Evolutionary conservation across 2,113 vertebrate species (phyloP), one percentile per base, ranked within the genome.

Genomic region (Xiphophorus hellerii): DNA sequence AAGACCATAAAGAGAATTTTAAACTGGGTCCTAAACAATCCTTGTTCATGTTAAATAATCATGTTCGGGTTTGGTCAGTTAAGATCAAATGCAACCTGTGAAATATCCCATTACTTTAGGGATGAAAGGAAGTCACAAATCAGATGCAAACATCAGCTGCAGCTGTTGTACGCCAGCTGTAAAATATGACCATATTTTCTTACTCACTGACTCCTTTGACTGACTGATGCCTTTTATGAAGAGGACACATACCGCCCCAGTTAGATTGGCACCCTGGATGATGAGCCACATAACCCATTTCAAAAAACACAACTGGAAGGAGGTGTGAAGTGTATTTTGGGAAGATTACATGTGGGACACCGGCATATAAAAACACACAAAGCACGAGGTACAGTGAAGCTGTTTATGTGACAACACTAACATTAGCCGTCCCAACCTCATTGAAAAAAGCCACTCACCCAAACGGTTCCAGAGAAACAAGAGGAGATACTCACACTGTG

Each of bases 401-500:
- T 44, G 14, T 64, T 44, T 62, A 14, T n/a, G 11, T 39, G n/a
- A n/a, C 11, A 39, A 7, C 35, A 39, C 25, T n/a, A 39, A 39
- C 35, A 66, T 15, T 28, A 29, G 37, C 65, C 1, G 13, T 17
- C n/a, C 37, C 13, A 2, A 39, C 3, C 17, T 42, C 9, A 30
- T 11, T 27, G 79, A 61, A 58, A 71, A 60, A 54, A 31, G 0
- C 0, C 4, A n/a, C 44, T 70, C 29, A 72, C 68, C 66, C 64
- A 76, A 89, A 88, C 66, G 82, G 81, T 77, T 78, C 77, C 8
- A 0, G 44, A 28, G 54, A 78, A 85, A 89, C 90, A 90, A 83
- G 91, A 92, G 76, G 82, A 77, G 84, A 85, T 90, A 90, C 74
- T 31, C 17, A 72, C 64, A 73, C 62, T 71, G 78, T 68, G 91